A percentile compares a stretch with the other conserved stretches of the same genome.
Conservation (phyloP, 2,888 invertebrate species). For the Malthinus seriepunctatus region DNA sequence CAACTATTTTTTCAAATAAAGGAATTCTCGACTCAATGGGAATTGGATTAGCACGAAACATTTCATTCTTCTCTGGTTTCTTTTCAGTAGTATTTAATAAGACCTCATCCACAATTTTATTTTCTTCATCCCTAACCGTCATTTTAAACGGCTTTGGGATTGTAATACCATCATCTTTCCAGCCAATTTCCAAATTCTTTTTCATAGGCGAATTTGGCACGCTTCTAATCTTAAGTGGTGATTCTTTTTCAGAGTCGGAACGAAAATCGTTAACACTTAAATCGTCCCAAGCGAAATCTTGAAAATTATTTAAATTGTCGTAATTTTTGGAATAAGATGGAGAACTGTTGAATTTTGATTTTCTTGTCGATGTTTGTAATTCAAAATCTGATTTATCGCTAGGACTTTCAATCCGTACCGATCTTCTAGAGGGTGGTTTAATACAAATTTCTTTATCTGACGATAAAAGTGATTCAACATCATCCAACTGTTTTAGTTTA, state of each 20-base stretch:
- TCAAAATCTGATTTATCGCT: conserved; percentile 42
- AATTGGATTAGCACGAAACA: conserved; percentile 65
- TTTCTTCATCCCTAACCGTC: conserved; percentile 72
- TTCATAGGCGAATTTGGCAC: conserved; percentile 63
- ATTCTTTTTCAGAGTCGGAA: conserved; percentile 36
- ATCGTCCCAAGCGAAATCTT: conserved; percentile 44
- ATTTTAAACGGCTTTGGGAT: conserved; percentile 72
- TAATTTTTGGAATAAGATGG: conserved; percentile 42
- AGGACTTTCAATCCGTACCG: conserved; percentile 53
- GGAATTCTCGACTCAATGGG: conserved; percentile 74
- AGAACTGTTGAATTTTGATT: conserved; percentile 44
- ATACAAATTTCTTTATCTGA: conserved; percentile 44
- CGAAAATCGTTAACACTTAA: conserved; percentile 49
- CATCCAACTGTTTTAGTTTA: conserved; percentile 33
- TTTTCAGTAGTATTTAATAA: conserved; percentile 44
- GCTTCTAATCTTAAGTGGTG: conserved; percentile 54
- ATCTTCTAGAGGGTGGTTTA: conserved; percentile 51
- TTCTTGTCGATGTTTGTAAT: conserved; percentile 37
- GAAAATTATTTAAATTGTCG: conserved; percentile 28
- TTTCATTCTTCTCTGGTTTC: conserved; percentile 54
- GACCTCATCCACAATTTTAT: conserved; percentile 61
- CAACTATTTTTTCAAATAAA: conserved; percentile 71
- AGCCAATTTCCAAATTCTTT: conserved; percentile 47
- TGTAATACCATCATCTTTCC: conserved; percentile 55
- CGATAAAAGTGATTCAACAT: conserved; percentile 41